Conservation (phyloP, 2,113 vertebrate genomes). For the Colossoma macropomum region DNA sequence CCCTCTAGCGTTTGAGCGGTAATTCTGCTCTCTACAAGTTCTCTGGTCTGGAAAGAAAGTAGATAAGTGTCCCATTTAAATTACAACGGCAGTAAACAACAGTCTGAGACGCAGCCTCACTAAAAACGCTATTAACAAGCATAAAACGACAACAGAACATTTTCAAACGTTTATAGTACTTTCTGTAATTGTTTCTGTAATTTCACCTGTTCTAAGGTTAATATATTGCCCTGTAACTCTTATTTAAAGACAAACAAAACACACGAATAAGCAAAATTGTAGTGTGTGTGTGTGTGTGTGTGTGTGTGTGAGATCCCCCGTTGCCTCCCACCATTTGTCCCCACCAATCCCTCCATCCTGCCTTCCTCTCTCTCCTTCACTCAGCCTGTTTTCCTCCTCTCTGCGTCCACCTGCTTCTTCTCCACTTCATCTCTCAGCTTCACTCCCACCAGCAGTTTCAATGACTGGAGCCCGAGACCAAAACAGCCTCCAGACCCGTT, state of each 20-base stretch:
- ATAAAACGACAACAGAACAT: no score
- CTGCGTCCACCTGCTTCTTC: constrained; percentile 21
- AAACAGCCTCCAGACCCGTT: background rate
- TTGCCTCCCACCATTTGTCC: constrained; percentile 16
- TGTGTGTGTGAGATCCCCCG: background rate
- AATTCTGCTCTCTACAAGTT: no score
- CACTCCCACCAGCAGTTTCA: background rate
- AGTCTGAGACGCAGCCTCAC: no score
- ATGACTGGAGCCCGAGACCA: background rate
- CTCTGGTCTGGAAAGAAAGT: no score
- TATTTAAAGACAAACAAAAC: no score
- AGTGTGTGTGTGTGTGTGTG: background rate
- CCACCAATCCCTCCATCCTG: background rate
- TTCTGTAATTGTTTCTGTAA: no score
- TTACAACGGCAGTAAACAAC: background rate
- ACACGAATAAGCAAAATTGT: no score
- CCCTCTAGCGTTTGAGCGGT: no score
- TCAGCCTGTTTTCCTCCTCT: background rate
- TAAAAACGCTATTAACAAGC: no score
- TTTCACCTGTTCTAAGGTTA: no score
- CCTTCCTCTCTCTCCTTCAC: background rate
- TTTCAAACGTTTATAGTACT: no score
- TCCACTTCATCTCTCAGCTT: background rate
- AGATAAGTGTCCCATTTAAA: background rate
- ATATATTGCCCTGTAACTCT: no score